Evolutionary conservation across 1,140 invertebrate species (phyloP).

Genomic region (Magallana ariakensis): DNA sequence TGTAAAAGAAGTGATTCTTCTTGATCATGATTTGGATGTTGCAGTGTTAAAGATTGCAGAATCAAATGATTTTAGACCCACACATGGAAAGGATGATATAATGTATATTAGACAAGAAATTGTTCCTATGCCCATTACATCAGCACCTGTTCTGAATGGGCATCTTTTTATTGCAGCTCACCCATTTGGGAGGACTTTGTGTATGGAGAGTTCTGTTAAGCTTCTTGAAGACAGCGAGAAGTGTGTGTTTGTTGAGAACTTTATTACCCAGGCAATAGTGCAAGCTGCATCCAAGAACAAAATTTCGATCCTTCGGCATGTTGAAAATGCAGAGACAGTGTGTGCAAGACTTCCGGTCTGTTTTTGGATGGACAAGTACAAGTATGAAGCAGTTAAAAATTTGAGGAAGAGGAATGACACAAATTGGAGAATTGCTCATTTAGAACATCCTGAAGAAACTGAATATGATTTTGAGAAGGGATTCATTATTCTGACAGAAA

Average conservation of each 20-base stretch:
- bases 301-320: not conserved
- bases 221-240: not conserved
- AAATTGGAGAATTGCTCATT: no score
- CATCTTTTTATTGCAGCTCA: not conserved
- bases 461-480: not conserved
- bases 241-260: not conserved
- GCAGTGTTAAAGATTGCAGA: not conserved
- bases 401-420: not conserved
- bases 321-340: not conserved
- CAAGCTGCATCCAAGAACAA: not conserved
- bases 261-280: not conserved
- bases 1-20: not conserved
- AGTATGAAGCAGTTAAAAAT: constrained; percentile 1
- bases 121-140: not conserved
- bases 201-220: not conserved
- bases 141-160: not conserved
- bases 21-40: not conserved
- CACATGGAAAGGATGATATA: not conserved
- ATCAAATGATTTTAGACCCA: not conserved
- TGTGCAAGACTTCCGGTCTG: not conserved
- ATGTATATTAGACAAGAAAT: not conserved
- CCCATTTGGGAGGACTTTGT: not conserved
- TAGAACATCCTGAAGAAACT: not conserved
- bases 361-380: not conserved
- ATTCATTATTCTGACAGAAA: not conserved